Conservation (phyloP, 2,113 vertebrate genomes). For the Anolis sagrei region DNA sequence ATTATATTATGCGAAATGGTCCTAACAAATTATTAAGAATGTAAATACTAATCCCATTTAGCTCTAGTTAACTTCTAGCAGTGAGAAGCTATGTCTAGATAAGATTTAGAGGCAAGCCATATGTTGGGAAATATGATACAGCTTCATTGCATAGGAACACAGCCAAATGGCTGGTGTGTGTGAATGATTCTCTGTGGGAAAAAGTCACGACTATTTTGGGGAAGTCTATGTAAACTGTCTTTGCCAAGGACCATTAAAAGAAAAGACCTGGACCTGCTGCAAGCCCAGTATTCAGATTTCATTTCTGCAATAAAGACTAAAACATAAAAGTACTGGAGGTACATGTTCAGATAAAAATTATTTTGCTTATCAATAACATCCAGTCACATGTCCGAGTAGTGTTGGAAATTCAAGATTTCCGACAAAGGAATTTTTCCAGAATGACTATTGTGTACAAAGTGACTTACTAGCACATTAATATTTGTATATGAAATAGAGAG, state of each 20-base stretch:
- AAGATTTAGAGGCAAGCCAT: neutral
- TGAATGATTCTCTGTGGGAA: neutral
- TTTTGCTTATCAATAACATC: neutral
- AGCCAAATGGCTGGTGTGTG: too few relatives aligned
- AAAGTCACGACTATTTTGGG: neutral
- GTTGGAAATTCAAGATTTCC: neutral
- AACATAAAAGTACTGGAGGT: neutral
- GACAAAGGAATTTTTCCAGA: neutral
- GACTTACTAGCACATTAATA: neutral
- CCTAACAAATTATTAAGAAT: neutral
- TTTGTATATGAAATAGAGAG: neutral
- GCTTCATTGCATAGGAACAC: neutral
- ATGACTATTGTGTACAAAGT: neutral
- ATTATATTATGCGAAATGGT: neutral
- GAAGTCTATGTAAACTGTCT: neutral
- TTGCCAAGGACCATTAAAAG: too few relatives aligned
- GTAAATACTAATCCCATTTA: neutral
- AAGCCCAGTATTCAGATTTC: neutral
- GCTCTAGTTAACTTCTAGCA: neutral
- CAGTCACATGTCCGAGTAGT: neutral
- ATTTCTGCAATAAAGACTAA: neutral
- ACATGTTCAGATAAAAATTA: neutral
- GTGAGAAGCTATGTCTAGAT: neutral
- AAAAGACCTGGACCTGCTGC: neutral
- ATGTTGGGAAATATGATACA: neutral